These are phyloP conservation scores for Beris chalybata DNA, from an alignment of 2,888 invertebrate species.

Conservation along the genomic window DNA sequence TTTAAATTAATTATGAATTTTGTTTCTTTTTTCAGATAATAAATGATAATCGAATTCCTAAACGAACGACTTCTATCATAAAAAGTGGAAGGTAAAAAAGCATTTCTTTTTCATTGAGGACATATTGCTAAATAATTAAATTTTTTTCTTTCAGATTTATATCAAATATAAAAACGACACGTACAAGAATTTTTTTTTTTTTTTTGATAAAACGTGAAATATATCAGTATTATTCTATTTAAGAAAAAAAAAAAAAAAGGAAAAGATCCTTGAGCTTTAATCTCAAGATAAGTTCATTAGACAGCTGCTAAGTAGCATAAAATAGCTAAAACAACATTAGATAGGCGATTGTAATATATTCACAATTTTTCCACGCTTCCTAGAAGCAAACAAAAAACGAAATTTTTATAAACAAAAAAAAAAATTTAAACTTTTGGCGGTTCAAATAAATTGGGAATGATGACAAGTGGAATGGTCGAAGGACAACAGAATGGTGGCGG, in stretches of 20 bases:
- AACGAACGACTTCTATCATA: slow-evolving; percentile 38
- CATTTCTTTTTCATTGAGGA: background rate
- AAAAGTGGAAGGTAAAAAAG: slow-evolving; percentile 29
- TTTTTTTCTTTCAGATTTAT: slow-evolving; percentile 32
- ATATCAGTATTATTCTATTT: slow-evolving; percentile 38
- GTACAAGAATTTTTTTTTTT: slow-evolving; percentile 24
- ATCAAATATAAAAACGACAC: slow-evolving; percentile 32
- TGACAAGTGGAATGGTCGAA: slow-evolving; percentile 57
- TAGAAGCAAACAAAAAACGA: background rate
- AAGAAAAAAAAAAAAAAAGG: slow-evolving; percentile 23
- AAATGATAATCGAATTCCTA: slow-evolving; percentile 38
- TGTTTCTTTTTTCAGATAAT: slow-evolving; percentile 29
- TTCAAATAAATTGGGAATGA: slow-evolving; percentile 37
- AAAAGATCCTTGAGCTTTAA: slow-evolving; percentile 2
- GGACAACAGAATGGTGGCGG: slow-evolving; percentile 77
- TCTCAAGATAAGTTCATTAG: background rate
- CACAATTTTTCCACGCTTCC: too few species aligned
- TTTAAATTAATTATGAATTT: too few species aligned
- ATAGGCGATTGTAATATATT: background rate
- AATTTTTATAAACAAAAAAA: background rate
- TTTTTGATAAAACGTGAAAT: slow-evolving; percentile 28
- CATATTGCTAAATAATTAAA: background rate
- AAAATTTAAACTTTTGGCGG: background rate
- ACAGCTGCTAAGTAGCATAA: slow-evolving; percentile 33
- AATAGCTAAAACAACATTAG: background rate